Percentiles rank a stretch among this genome's conserved stretches.
Conservation (phyloP, 2,888 invertebrate species). For the Diarsia rubi region DNA sequence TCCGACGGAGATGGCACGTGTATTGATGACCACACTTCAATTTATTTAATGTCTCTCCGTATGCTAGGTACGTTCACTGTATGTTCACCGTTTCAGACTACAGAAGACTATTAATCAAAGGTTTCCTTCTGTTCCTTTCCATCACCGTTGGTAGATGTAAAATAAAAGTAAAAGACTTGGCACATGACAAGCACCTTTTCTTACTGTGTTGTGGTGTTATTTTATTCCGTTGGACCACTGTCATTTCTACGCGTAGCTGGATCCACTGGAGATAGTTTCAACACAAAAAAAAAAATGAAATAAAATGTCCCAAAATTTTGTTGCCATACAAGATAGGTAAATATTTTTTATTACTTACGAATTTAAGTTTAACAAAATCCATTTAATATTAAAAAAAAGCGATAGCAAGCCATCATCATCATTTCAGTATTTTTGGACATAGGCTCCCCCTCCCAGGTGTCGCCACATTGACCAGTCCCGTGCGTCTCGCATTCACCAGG, state of each 20-base stretch:
- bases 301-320: not conserved
- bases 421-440: too few species aligned
- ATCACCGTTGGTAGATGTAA: not conserved
- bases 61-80: not conserved
- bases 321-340: too few species aligned
- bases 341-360: too few species aligned
- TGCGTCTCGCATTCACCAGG: too few species aligned
- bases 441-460: too few species aligned
- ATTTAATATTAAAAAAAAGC: too few species aligned
- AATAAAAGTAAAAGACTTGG: not conserved
- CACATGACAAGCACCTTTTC: not conserved
- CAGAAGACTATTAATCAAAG: slow-evolving; percentile 13
- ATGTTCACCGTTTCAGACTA: not conserved
- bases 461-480: too few species aligned
- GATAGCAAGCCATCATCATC: too few species aligned
- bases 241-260: too few species aligned
- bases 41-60: slow-evolving; percentile 5
- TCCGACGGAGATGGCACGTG: not conserved
- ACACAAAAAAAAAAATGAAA: not conserved
- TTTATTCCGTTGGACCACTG: not conserved
- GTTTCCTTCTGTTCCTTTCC: slow-evolving; percentile 4
- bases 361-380: too few species aligned
- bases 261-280: too few species aligned
- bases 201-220: not conserved
- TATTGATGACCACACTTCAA: slow-evolving; percentile 32